Percentiles rank a stretch among this genome's conserved stretches.
These are phyloP conservation scores for Isurus oxyrinchus DNA, from an alignment of 2,113 vertebrate genomes.

Conservation along the genomic window DNA sequence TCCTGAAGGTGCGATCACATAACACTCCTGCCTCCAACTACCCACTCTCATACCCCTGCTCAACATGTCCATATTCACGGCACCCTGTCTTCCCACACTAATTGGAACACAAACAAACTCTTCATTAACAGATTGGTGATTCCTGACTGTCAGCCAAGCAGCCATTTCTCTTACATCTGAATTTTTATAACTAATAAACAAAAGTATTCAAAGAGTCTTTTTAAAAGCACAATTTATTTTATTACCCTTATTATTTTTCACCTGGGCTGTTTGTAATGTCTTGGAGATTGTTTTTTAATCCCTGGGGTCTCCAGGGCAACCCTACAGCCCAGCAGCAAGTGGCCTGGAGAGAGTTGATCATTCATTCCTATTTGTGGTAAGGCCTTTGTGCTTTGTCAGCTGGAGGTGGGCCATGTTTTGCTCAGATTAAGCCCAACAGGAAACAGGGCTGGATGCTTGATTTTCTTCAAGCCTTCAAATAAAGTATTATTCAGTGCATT, in stretches of 20 bases:
- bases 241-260: background rate
- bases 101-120: background rate
- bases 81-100: background rate
- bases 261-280: background rate
- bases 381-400: background rate
- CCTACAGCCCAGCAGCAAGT: background rate
- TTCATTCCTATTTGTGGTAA: background rate
- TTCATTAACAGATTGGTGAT: background rate
- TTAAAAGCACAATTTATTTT: background rate
- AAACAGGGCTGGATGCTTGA: background rate
- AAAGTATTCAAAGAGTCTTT: background rate
- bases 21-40: background rate
- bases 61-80: background rate
- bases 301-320: background rate
- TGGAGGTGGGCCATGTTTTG: constrained; percentile 1
- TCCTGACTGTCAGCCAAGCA: background rate
- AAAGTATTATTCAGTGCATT: background rate
- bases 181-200: background rate
- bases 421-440: background rate
- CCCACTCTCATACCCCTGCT: background rate
- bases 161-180: background rate
- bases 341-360: background rate
- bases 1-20: background rate
- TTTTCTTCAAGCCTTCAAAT: background rate
- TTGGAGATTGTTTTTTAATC: background rate